These are phyloP conservation scores for Bimastos eiseni DNA, from an alignment of 2,888 invertebrate species.

Conservation along the genomic window DNA sequence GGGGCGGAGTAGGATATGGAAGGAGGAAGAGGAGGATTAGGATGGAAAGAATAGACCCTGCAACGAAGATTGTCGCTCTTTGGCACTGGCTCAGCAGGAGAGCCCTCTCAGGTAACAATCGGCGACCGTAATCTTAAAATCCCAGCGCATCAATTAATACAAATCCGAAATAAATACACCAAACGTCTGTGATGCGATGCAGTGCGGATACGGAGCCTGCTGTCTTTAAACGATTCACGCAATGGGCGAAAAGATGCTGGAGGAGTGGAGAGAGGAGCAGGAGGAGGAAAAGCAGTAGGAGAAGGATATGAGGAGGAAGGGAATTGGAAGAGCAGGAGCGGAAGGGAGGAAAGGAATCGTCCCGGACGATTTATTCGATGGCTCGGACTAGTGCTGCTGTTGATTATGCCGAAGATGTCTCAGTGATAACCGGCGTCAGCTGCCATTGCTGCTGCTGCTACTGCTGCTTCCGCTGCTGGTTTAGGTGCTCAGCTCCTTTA, in stretches of 20 bases:
- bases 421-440: slow-evolving; percentile 13
- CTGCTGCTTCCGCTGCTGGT: background rate
- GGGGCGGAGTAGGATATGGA: background rate
- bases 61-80: background rate
- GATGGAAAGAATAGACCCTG: background rate
- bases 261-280: background rate
- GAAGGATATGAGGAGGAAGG: background rate
- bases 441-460: background rate
- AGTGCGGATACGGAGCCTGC: background rate
- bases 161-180: background rate
- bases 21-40: too few relatives aligned
- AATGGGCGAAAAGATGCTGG: background rate
- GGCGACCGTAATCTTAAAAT: background rate
- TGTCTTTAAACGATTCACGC: background rate
- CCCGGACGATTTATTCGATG: background rate
- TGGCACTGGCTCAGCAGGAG: background rate
- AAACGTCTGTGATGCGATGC: background rate
- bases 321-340: background rate
- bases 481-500: background rate
- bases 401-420: background rate
- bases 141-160: background rate
- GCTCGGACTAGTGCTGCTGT: background rate
- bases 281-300: background rate
- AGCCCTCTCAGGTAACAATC: background rate
- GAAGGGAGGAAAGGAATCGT: background rate